Evolutionary conservation across 1,140 invertebrate species (phyloP), one percentile per base, ranked within the genome.

Genomic region (Nixonia krombeini): DNA sequence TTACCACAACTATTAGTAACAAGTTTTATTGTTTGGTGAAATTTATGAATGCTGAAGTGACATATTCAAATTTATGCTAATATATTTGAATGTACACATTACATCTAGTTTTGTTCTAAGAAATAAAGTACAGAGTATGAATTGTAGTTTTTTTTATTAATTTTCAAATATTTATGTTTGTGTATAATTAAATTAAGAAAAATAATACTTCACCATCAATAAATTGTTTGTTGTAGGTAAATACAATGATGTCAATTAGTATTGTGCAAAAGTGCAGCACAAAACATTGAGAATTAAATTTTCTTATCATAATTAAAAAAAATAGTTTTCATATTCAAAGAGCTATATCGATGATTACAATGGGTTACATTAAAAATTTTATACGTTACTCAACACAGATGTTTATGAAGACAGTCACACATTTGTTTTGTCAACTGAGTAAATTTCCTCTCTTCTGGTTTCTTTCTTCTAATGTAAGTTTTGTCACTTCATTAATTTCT

Each of bases 311-410:
- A 23, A 7, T 31, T 17, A 31, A 42, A 42, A 8, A 7, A 21
- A 5, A 23, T 8, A 13, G 13, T 29, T 1, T 29, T 45, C 5
- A 17, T 31, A 26, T 50, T 44, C 25, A 40, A 10, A 25, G 1
- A 51, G 23, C 18, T 12, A 21, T 3, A 31, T 38, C 25, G 10
- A 21, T 38, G 23, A 42, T 33, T 46, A 8, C 53, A 52, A 58
- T 59, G 55, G 45, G 13, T 45, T 44, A 21, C 25, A 8, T 59
- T 31, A 45, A 42, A 4, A 42, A 49, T 44, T 28, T 44, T 38
- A 7, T 66, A 9, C 40, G 49, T 44, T 37, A 49, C 7, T 37
- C 50, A 6, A 53, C 55, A 18, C 50, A 44, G 33, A 17, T 46
- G 7, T 44, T 47, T 33, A 16, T 47, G 13, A 47, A 18, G 28